Conservation (phyloP, 2,888 invertebrate species). For the Himalopsyche tibetana region DNA sequence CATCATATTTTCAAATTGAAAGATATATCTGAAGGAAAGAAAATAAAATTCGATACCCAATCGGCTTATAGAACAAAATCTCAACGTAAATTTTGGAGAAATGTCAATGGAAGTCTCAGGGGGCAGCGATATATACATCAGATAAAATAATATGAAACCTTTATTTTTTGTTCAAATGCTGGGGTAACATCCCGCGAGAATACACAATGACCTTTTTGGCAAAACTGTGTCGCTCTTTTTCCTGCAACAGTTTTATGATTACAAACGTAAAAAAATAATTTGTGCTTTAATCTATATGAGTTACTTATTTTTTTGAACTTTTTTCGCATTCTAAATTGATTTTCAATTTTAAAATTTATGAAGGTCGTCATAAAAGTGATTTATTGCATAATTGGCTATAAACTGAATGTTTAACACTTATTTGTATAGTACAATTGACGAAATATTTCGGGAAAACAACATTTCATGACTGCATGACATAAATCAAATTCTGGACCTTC, state of each 20-base stretch:
- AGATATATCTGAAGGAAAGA: conserved; percentile 61
- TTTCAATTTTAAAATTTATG: too few relatives aligned
- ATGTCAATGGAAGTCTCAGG: conserved; percentile 62
- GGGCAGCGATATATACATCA: conserved; percentile 60
- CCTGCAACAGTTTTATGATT: conserved; percentile 40
- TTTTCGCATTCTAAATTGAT: too few relatives aligned
- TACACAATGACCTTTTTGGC: conserved; percentile 53
- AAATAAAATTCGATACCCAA: conserved; percentile 65
- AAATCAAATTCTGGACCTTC: too few relatives aligned
- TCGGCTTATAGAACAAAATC: conserved; percentile 64
- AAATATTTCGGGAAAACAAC: too few relatives aligned
- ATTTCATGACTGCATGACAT: too few relatives aligned
- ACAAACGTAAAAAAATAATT: conserved; percentile 36
- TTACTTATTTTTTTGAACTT: too few relatives aligned
- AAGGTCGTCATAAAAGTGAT: too few relatives aligned
- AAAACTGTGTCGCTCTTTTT: conserved; percentile 36
- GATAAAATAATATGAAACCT: conserved; percentile 64
- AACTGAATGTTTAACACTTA: too few relatives aligned
- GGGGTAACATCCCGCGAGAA: conserved; percentile 53
- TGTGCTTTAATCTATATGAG: neutral
- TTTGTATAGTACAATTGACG: too few relatives aligned
- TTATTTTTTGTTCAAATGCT: conserved; percentile 57
- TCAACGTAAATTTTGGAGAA: conserved; percentile 65
- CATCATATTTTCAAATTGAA: conserved; percentile 40
- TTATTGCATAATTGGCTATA: too few relatives aligned